phyloP scores from a whole-genome alignment of 2,797 vertebrate species.

The Bradypodion pumilum region DNA sequence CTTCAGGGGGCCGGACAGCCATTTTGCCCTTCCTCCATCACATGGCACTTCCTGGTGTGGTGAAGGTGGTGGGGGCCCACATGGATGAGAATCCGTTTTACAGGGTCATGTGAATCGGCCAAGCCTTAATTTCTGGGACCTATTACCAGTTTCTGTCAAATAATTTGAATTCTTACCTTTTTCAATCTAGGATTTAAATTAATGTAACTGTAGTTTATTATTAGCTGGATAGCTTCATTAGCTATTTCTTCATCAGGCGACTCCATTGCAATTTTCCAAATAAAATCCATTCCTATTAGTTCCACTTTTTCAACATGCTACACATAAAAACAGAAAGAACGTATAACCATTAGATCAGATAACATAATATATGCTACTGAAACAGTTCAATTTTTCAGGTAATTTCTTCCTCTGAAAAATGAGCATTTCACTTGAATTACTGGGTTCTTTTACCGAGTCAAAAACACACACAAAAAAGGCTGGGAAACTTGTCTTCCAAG shows the following conservation, averaged over 20 bases:
- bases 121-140: background rate
- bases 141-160: background rate
- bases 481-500: background rate
- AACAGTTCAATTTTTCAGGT: background rate
- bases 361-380: background rate
- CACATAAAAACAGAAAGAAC: constrained; percentile 37
- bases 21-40: too few relatives aligned
- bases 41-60: too few relatives aligned
- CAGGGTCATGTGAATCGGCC: background rate
- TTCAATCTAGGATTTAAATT: constrained; percentile 97
- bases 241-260: constrained; percentile 99
- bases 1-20: too few relatives aligned
- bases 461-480: background rate
- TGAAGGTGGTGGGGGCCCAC: too few relatives aligned
- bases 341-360: background rate
- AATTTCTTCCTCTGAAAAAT: background rate
- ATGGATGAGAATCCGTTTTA: too few relatives aligned
- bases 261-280: constrained; percentile 99
- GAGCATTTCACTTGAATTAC: background rate
- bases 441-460: background rate
- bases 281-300: constrained; percentile 98
- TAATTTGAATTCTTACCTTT: constrained; percentile 79
- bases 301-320: constrained; percentile 98
- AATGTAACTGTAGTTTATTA: constrained; percentile 98
- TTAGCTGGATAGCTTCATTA: constrained; percentile 97